Conservation (phyloP, 1,140 invertebrate genomes). For the Triops longicaudatus region DNA sequence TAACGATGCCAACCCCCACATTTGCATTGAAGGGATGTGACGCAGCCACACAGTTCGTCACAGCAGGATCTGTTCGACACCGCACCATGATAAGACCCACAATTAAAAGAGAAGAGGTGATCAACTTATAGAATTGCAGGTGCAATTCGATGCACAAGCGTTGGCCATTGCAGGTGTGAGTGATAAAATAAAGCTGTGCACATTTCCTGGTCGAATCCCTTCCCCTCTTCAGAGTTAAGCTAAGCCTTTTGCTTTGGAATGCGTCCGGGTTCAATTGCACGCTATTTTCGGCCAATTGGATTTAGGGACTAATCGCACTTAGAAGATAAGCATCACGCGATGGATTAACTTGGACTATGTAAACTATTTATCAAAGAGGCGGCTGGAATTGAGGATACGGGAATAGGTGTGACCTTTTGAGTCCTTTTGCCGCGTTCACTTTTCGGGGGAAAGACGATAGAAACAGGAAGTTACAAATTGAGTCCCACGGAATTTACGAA, state of each 20-base stretch:
- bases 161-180: not conserved
- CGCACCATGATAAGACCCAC: not conserved
- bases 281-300: no score
- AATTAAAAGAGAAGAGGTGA: not conserved
- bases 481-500: not conserved
- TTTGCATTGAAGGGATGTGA: slow-evolving; percentile 5
- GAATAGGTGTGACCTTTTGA: slow-evolving; percentile 4
- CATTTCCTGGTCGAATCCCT: not conserved
- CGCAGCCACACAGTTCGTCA: not conserved
- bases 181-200: not conserved
- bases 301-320: not conserved
- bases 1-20: not conserved
- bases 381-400: not conserved
- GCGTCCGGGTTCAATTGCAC: no score
- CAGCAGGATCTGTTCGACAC: not conserved
- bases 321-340: not conserved
- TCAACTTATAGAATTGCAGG: not conserved
- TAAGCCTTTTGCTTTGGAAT: no score
- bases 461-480: not conserved
- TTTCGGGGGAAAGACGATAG: not conserved
- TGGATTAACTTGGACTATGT: not conserved
- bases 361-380: not conserved
- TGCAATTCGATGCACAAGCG: not conserved
- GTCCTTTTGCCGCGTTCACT: not conserved
- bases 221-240: not conserved